Evolutionary conservation across 2,113 vertebrate genomes (phyloP).

Genomic region (Phalacrocorax carbo): DNA sequence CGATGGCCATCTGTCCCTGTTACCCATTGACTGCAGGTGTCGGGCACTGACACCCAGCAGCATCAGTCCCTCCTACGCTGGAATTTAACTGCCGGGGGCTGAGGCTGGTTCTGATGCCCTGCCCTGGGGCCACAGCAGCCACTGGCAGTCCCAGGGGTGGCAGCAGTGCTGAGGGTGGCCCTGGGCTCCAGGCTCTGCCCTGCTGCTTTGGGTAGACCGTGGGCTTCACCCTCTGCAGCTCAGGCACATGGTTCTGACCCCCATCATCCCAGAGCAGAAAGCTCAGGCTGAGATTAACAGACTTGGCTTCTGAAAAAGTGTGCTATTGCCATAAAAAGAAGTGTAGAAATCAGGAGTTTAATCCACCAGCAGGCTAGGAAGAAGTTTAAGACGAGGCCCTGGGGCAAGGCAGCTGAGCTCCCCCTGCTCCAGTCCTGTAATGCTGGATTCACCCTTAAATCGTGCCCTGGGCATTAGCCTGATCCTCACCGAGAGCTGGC

Average conservation of each 20-base stretch:
- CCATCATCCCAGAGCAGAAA: neutral
- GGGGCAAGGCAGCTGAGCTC: no score
- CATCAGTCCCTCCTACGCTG: neutral
- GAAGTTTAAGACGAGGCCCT: neutral
- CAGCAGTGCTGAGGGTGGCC: no score
- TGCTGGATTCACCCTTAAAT: neutral
- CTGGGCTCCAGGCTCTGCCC: neutral
- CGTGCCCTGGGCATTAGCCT: fast-evolving
- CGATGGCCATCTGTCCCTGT: neutral
- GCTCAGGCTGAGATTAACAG: neutral
- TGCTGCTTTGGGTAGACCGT: neutral
- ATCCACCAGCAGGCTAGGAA: fast-evolving
- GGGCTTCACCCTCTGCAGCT: neutral
- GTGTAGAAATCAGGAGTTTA: neutral
- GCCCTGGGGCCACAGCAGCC: neutral
- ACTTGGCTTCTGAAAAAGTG: neutral
- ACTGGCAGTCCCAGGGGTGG: neutral
- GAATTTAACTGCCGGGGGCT: neutral
- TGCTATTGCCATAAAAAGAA: neutral
- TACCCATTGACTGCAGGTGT: neutral
- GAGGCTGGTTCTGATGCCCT: neutral
- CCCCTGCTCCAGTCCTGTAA: neutral
- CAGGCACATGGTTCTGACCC: fast-evolving
- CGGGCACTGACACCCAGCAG: no score
- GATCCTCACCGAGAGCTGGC: neutral